A percentile compares a stretch with the other conserved stretches of the same genome.
Evolutionary conservation across 2,888 invertebrate genomes (phyloP).

Genomic region (Polydrusus tereticollis): DNA sequence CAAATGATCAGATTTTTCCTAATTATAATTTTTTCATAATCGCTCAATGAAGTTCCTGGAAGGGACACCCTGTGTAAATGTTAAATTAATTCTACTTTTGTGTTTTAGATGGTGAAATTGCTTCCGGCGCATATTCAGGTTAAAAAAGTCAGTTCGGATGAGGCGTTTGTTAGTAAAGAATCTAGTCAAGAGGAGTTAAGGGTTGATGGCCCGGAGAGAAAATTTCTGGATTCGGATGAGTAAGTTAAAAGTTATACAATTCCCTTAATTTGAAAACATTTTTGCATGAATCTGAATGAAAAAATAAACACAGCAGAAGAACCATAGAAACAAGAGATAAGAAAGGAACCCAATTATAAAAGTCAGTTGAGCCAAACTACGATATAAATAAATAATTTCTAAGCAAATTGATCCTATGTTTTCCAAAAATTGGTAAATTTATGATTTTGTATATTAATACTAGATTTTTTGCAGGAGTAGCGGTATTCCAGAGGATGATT

Average conservation of each 20-base stretch:
- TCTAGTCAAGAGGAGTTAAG: conserved; percentile 70
- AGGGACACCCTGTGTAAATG: no score
- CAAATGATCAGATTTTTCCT: no score
- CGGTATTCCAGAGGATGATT: conserved; percentile 72
- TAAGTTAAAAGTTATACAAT: conserved; percentile 60
- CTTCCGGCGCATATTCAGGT: conserved; percentile 65
- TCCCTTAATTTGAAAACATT: conserved; percentile 23
- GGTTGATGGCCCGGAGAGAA: conserved; percentile 47
- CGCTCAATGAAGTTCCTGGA: no score
- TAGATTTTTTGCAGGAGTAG: conserved; percentile 67
- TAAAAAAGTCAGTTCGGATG: conserved; percentile 62
- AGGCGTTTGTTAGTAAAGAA: conserved; percentile 69
- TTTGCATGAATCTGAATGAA: conserved; percentile 21
- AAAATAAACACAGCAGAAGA: no score
- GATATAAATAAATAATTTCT: no score
- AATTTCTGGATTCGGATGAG: conserved; percentile 64
- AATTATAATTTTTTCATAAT: no score
- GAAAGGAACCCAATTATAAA: no score
- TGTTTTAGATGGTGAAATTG: conserved; percentile 57
- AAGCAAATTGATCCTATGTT: neutral
- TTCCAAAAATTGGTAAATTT: neutral
- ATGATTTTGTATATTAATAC: neutral
- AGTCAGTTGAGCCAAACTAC: no score
- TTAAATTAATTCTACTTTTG: neutral
- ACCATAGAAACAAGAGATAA: no score